Evolutionary conservation across 92 coral and sea anemone genomes (phyloP), one percentile per base, ranked within the genome.

Genomic region (Porites lobata): DNA sequence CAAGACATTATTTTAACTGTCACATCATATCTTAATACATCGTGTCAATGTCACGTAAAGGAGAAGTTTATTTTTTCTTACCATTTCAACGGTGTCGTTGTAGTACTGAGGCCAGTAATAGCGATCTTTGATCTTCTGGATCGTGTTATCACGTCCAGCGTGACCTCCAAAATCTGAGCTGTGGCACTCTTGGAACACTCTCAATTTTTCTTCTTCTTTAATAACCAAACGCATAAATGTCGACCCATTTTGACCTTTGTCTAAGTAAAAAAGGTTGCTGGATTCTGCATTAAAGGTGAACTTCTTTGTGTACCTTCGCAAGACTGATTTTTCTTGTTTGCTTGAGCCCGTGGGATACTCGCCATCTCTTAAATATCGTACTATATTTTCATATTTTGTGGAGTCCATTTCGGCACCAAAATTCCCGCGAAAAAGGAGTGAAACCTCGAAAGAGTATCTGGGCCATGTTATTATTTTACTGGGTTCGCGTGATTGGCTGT

Each of bases 81-180:
- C 87, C 87, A 83, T 70, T 75, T 71, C 87, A 53, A 83, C 58
- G 43, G 87, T 83, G 58, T 83, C 86, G 19, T 86, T 13, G 81
- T 89, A 78, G 75, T 83, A 84, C 26, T 69, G 56, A 24, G 92
- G 89, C 89, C 92, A 84, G 66, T 76, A 89, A 65, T 89, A 89
- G 50, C 85, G 67, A 32, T 84, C 89, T 53, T 89, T 89, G 22
- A 82, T 82, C 47, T 88, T 88, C 22, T 70, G 77, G 19, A 88
- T 47, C 12, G 92, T 88, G 69, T 88, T 81, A 53, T 88, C 92
- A 14, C 88, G 81, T 4, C 83, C 92, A 13, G 77, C 92, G 29
- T 81, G 83, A 65, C 92, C 92, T 51, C 76, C 90, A 77, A 71
- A 86, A 47, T 75, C 51, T 8, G 89, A 82, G 81, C 61, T 8